Evolutionary conservation across 2,797 vertebrate species (phyloP).

Genomic region (Percopsis omiscomaycus): DNA sequence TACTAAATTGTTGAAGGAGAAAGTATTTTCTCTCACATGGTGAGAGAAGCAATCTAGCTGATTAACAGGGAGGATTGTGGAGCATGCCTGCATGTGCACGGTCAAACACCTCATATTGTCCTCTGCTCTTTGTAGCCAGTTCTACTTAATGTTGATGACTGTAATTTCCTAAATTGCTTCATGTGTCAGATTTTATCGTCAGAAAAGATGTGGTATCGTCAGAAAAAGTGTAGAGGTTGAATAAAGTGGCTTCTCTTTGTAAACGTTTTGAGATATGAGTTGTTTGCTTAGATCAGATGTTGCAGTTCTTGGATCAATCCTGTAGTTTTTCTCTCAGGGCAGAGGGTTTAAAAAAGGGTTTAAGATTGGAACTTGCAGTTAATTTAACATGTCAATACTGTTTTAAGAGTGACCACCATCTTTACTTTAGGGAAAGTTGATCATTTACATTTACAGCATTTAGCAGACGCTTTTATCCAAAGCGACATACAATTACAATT

Average conservation of each 20-base stretch:
- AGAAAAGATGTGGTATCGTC: too few relatives aligned
- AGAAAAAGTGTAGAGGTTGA: conserved; percentile 21
- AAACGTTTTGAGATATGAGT: too few relatives aligned
- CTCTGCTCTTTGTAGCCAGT: conserved; percentile 11
- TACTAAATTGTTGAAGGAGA: conserved; percentile 32
- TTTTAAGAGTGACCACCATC: conserved; percentile 21
- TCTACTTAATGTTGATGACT: conserved; percentile 16
- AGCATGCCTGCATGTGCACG: neutral
- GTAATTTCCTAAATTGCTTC: conserved; percentile 33
- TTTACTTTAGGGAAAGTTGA: conserved; percentile 26
- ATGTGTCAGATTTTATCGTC: conserved; percentile 54
- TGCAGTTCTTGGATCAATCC: conserved; percentile 36
- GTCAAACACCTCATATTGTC: conserved; percentile 6
- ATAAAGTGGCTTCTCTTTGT: conserved; percentile 11
- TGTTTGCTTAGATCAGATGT: conserved; percentile 6
- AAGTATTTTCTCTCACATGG: conserved; percentile 19
- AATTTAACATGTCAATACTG: too few relatives aligned
- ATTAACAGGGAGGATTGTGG: conserved; percentile 47
- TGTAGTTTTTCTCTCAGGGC: conserved; percentile 9
- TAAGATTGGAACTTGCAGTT: too few relatives aligned
- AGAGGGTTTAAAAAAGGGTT: conserved; percentile 29
- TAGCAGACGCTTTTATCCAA: too few relatives aligned
- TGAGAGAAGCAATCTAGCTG: conserved; percentile 55
- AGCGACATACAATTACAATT: too few relatives aligned
- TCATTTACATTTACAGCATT: too few relatives aligned